Base-by-base conservation (phyloP, 2,797 vertebrate species). In the Enteromius radiatus region DNA sequence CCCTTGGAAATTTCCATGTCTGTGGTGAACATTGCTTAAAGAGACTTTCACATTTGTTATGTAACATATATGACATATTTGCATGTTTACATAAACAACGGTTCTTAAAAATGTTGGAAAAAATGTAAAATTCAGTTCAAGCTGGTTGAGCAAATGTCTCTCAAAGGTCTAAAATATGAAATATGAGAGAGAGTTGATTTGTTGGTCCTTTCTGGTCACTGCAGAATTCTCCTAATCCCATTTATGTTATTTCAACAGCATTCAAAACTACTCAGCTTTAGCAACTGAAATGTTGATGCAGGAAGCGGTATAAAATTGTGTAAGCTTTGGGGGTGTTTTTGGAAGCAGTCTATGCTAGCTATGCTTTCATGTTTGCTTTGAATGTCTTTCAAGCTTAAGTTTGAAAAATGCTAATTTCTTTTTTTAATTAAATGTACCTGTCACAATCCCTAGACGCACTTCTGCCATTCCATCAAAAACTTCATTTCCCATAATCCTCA, bases 1-100 rank as follows among this genome's bases (percentile, higher is more conserved):
- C 5, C 36, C 54, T 41, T 26, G 36, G 54, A 76, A 26, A 76
- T 61, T 3, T 61, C 36, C 23, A 76, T 41, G 74, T 76, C 28
- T 76, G n/a, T 43, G 15, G 47, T 74, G 31, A 49, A 49, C 15
- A 71, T 49, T 71, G 47, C 9, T 49, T 49, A 5, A 31, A 31
- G 26, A 31, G 45, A 6, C 15, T 71, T 49, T 31, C 2, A 21
- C 17, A 31, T 70, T 47, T 28, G 15, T 11, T 45, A 9, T 26
- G 9, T 28, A 70, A 31, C 17, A 21, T 49, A 19, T 11, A 19
- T 71, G 11, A 71, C 26, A 21, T 47, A 14, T 67, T 68, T 26
- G 26, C 43, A 23, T 28, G 1, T 31, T 61, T 61, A 61, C 23
- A 11, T 11, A 56, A 3, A 56, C 52, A 56, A 21, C 52, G 3